phyloP scores from a whole-genome alignment of 2,797 vertebrate species.

The Typhlichthys eigenmanni region DNA sequence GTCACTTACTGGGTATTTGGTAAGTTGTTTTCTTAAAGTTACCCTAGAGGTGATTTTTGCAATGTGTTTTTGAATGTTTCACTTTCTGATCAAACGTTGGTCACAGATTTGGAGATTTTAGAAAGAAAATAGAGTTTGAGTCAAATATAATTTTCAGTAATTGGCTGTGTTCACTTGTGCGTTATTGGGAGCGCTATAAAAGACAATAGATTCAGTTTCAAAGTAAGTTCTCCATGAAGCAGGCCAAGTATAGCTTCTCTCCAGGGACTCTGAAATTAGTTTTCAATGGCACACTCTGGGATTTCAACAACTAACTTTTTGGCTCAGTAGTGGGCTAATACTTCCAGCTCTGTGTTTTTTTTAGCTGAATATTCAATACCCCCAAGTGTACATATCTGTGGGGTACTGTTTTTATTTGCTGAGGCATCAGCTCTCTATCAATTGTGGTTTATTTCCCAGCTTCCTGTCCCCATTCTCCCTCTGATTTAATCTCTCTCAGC shows the following conservation, averaged over 20 bases:
- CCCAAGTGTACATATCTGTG: slow-evolving; percentile 32
- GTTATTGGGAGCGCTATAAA: background rate
- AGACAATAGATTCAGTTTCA: slow-evolving; percentile 14
- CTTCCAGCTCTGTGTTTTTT: slow-evolving; percentile 14
- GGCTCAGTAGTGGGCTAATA: slow-evolving; percentile 36
- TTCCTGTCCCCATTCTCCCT: slow-evolving; percentile 11
- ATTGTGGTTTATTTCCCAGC: slow-evolving; percentile 28
- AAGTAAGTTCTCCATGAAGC: slow-evolving; percentile 18
- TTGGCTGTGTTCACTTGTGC: slow-evolving; percentile 2
- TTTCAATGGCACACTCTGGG: slow-evolving; percentile 33
- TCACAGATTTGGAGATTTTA: background rate
- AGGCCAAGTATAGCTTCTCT: slow-evolving; percentile 8
- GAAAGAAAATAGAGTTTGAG: background rate
- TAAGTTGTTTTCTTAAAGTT: background rate
- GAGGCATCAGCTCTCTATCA: slow-evolving; percentile 30
- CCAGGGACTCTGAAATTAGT: slow-evolving; percentile 32
- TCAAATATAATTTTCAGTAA: background rate
- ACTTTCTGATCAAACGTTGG: background rate
- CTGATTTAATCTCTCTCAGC: slow-evolving; percentile 15
- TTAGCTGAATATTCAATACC: slow-evolving; percentile 30
- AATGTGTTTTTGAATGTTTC: background rate
- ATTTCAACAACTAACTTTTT: slow-evolving; percentile 37
- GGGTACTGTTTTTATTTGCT: slow-evolving; percentile 28
- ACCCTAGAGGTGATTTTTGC: background rate
- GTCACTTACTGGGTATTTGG: background rate